Percentiles rank a stretch among this genome's conserved stretches.
Conservation (phyloP, 2,797 vertebrate species). For the Chrosomus eos region DNA sequence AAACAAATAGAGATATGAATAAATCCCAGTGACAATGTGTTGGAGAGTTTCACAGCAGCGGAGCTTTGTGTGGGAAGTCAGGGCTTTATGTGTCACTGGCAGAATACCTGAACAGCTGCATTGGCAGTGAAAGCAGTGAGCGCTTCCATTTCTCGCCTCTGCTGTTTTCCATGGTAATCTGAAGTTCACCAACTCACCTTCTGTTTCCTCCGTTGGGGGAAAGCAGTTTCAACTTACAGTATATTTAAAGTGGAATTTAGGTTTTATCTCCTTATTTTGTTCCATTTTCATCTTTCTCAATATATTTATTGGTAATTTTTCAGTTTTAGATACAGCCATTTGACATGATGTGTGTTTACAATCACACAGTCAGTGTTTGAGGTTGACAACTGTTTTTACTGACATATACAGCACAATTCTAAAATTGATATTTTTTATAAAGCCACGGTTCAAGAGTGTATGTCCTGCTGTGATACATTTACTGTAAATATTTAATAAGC, state of each 20-base stretch:
- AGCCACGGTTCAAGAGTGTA: not conserved
- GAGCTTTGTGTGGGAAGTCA: slow-evolving; percentile 62
- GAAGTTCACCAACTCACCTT: slow-evolving; percentile 44
- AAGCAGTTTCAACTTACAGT: not conserved
- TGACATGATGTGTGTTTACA: not conserved
- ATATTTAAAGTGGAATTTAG: not conserved
- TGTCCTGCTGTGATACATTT: not conserved
- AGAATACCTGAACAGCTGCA: slow-evolving; percentile 64
- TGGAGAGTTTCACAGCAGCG: slow-evolving; percentile 54
- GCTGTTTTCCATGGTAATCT: slow-evolving; percentile 40
- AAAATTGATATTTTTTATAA: not conserved
- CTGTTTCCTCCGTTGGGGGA: slow-evolving; percentile 14
- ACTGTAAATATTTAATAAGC: slow-evolving; percentile 38
- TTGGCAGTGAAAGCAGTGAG: slow-evolving; percentile 55
- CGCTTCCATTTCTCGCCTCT: slow-evolving; percentile 58
- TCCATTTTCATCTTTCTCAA: not conserved
- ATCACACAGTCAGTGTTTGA: not conserved
- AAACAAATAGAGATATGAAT: slow-evolving; percentile 37
- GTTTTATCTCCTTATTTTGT: slow-evolving; percentile 16
- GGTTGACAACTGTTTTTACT: not conserved
- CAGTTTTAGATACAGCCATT: not conserved
- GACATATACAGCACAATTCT: not conserved
- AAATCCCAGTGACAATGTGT: slow-evolving; percentile 38
- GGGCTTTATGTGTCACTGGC: slow-evolving; percentile 60
- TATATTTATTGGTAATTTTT: slow-evolving; percentile 15